A percentile compares a stretch with the other conserved stretches of the same genome.
Evolutionary conservation across 2,888 invertebrate species (phyloP).

Genomic region (Stenichneumon culpator): DNA sequence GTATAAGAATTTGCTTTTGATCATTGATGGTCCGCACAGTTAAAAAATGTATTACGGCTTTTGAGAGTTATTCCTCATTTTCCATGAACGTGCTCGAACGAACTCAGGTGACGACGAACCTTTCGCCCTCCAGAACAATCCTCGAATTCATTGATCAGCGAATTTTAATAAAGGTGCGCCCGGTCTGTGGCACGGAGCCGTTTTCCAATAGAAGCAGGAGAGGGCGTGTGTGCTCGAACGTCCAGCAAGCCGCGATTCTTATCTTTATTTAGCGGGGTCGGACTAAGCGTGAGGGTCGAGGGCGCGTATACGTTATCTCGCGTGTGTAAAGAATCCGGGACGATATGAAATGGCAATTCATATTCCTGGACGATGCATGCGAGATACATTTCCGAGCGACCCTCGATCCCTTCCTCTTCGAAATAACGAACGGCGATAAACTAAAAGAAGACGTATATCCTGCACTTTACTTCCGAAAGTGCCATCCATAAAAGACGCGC

Average conservation of each 20-base stretch:
- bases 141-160: slow-evolving; percentile 68
- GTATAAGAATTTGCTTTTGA: too few species aligned
- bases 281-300: slow-evolving; percentile 35
- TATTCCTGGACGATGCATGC: slow-evolving; percentile 7
- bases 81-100: slow-evolving; percentile 1
- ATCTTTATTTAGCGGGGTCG: slow-evolving; percentile 59
- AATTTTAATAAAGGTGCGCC: slow-evolving; percentile 67
- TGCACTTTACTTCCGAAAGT: too few species aligned
- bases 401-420: not conserved
- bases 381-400: not conserved
- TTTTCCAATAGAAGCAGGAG: too few species aligned
- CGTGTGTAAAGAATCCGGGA: slow-evolving; percentile 8
- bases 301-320: slow-evolving; percentile 18
- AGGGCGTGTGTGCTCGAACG: slow-evolving; percentile 30
- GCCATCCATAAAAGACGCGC: too few species aligned
- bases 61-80: slow-evolving; percentile 1
- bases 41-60: too few species aligned
- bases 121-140: slow-evolving; percentile 43
- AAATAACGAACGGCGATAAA: slow-evolving; percentile 1
- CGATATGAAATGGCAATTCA: slow-evolving; percentile 12
- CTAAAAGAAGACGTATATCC: not conserved
- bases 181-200: not conserved
- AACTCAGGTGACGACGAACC: not conserved
- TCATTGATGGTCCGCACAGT: too few species aligned
- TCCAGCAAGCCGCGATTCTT: slow-evolving; percentile 53